These are phyloP conservation scores for Epinotia bilunana DNA, from an alignment of 2,888 invertebrate species.

Conservation along the genomic window DNA sequence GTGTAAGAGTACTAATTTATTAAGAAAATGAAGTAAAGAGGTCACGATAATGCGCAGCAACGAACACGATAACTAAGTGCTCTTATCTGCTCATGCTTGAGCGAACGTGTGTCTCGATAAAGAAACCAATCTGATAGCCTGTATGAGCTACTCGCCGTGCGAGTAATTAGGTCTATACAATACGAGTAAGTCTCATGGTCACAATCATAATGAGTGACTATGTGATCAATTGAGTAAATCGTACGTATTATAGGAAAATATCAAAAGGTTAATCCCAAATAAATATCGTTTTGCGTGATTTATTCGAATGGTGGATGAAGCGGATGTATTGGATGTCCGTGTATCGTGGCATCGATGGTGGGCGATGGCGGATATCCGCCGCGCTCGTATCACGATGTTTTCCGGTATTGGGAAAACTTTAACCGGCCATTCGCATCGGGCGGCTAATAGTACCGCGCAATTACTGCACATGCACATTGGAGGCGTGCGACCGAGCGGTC, in stretches of 20 bases:
- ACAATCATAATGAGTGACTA: conserved; percentile 1
- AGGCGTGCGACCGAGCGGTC: not conserved
- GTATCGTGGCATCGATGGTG: conserved; percentile 26
- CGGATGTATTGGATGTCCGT: conserved; percentile 23
- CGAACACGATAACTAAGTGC: conserved; percentile 35
- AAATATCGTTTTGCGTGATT: conserved; percentile 27
- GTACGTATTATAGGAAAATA: not conserved
- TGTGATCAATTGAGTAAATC: not conserved
- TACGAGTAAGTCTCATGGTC: conserved; percentile 7
- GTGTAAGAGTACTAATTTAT: conserved; percentile 26
- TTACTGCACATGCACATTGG: conserved; percentile 3
- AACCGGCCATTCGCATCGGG: conserved; percentile 14
- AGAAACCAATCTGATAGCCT: conserved; percentile 32
- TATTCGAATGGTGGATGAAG: conserved; percentile 12
- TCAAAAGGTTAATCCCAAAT: conserved; percentile 14
- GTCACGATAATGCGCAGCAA: conserved; percentile 33
- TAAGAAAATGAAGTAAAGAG: conserved; percentile 37
- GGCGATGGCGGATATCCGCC: conserved; percentile 30
- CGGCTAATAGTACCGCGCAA: conserved; percentile 16
- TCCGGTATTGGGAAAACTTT: conserved; percentile 38
- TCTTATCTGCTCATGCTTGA: conserved; percentile 31
- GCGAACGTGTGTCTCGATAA: conserved; percentile 32
- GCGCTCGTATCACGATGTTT: conserved; percentile 26
- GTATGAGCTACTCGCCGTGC: conserved; percentile 11
- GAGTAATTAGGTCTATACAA: not conserved